These are phyloP conservation scores for Megalurothrips usitatus DNA, from an alignment of 2,888 invertebrate species.

Conservation along the genomic window DNA sequence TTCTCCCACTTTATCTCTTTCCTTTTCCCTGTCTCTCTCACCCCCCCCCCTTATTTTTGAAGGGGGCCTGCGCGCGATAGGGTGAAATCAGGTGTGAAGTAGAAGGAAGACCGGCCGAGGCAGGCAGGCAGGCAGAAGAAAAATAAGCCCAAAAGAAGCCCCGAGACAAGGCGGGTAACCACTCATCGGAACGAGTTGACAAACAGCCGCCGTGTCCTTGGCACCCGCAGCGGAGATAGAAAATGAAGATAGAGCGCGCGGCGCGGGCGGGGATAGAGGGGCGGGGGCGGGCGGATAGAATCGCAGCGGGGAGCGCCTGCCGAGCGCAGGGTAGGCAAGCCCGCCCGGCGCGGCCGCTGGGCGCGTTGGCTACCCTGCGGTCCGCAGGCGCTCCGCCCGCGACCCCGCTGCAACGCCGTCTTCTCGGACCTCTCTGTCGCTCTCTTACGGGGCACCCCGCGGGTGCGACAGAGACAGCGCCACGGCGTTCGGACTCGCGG, in stretches of 20 bases:
- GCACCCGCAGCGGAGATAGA: too few relatives aligned
- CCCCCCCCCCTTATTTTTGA: neutral
- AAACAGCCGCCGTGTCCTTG: too few relatives aligned
- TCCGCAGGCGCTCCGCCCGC: neutral
- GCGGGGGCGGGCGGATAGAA: neutral
- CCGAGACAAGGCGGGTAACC: too few relatives aligned
- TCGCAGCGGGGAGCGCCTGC: neutral
- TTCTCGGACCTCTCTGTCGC: too few relatives aligned
- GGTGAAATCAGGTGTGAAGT: slow-evolving; percentile 23
- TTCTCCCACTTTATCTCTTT: neutral
- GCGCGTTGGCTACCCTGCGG: neutral
- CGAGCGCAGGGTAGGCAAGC: neutral
- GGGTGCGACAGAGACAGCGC: neutral
- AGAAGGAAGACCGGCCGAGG: neutral
- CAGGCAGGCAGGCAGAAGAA: neutral
- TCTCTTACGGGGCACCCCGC: too few relatives aligned
- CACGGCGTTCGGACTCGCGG: too few relatives aligned
- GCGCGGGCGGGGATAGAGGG: neutral
- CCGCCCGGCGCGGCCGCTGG: neutral
- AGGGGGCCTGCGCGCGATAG: slow-evolving; percentile 11
- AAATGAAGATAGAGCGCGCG: neutral
- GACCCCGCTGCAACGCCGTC: neutral
- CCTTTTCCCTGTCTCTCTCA: neutral
- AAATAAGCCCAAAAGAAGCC: neutral
- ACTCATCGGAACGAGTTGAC: too few relatives aligned